These are phyloP conservation scores for Drosophila putrida DNA, from an alignment of 2,888 invertebrate species.

Conservation along the genomic window DNA sequence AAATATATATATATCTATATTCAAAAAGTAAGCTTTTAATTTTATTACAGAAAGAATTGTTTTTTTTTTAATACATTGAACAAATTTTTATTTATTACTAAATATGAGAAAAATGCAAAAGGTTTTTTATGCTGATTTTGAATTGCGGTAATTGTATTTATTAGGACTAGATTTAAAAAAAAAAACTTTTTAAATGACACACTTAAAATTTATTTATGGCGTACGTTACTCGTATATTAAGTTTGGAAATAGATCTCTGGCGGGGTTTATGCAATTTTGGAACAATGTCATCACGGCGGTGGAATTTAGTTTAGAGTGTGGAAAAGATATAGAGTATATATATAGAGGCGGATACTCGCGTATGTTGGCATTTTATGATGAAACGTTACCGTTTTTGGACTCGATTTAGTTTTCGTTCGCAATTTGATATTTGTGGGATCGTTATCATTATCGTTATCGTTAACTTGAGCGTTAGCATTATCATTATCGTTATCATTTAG, in stretches of 20 bases:
- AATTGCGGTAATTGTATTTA: conserved; percentile 61
- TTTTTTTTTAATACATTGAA: conserved; percentile 45
- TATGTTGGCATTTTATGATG: conserved; percentile 36
- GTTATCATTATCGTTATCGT: conserved; percentile 33
- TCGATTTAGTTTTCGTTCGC: conserved; percentile 45
- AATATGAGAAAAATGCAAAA: conserved; percentile 76
- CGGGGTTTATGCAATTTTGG: conserved; percentile 65
- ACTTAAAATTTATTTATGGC: conserved; percentile 69
- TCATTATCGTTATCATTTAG: conserved; percentile 32
- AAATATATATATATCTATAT: conserved; percentile 41
- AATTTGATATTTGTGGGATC: conserved; percentile 45
- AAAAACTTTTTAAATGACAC: conserved; percentile 40
- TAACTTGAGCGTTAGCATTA: conserved; percentile 41
- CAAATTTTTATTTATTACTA: conserved; percentile 55
- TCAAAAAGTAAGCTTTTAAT: conserved; percentile 59
- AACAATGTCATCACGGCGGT: conserved; percentile 75
- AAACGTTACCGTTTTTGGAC: conserved; percentile 45
- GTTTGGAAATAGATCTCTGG: conserved; percentile 55
- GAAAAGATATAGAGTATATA: conserved; percentile 40
- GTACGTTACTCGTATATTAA: conserved; percentile 67
- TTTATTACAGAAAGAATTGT: conserved; percentile 42
- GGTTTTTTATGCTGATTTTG: conserved; percentile 63
- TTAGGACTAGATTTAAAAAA: conserved; percentile 52
- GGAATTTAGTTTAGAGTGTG: conserved; percentile 58
- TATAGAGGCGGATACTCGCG: conserved; percentile 42